phyloP scores from a whole-genome alignment of 2,113 vertebrate species.

The Triplophysa dalaica region DNA sequence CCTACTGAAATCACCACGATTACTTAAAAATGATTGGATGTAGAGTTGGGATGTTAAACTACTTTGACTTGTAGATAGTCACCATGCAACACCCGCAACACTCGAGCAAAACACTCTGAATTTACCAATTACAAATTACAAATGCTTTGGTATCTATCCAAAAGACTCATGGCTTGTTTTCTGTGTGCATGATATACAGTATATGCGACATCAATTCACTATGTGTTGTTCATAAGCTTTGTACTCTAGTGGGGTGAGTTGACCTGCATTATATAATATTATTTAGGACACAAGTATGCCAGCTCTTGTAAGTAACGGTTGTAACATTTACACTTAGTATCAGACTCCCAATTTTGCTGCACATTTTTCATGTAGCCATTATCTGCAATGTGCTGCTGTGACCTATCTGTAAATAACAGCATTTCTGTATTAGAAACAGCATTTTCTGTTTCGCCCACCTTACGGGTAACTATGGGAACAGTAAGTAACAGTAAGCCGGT shows the following conservation, averaged over 20 bases:
- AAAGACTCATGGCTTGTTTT: too few species aligned
- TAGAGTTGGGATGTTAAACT: too few species aligned
- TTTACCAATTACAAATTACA: too few species aligned
- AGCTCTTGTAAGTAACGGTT: background rate
- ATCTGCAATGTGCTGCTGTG: constrained; percentile 22
- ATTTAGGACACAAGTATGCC: background rate
- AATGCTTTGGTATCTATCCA: too few species aligned
- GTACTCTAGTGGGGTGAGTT: background rate
- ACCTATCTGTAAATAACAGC: constrained; percentile 54
- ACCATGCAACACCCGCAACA: too few species aligned
- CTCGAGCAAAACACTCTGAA: too few species aligned
- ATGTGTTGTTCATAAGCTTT: too few species aligned
- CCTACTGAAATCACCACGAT: too few species aligned
- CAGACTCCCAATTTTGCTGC: background rate
- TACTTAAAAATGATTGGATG: too few species aligned
- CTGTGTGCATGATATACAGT: too few species aligned
- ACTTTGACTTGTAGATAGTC: too few species aligned
- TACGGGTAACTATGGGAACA: constrained; percentile 63
- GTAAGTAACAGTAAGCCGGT: constrained; percentile 4
- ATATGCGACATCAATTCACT: too few species aligned
- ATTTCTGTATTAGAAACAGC: constrained; percentile 42
- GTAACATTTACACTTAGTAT: background rate
- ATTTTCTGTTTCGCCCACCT: constrained; percentile 28
- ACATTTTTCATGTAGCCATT: constrained; percentile 14
- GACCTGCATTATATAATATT: background rate